A percentile compares a stretch with the other conserved stretches of the same genome.
Conservation (phyloP, 1,140 invertebrate species). For the Drosophila malerkotliana region DNA sequence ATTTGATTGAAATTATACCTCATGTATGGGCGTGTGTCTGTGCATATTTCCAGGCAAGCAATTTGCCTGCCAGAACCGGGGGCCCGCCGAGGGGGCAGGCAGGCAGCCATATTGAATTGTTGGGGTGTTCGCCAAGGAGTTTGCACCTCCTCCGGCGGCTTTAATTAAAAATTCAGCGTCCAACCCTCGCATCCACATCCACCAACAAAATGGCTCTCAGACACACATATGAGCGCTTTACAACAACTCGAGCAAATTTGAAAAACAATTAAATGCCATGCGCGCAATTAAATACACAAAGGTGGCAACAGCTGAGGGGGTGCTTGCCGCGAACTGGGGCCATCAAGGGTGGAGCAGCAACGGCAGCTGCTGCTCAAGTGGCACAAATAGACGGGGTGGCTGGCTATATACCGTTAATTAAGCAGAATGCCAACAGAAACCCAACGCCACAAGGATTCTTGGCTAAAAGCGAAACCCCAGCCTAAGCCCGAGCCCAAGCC, state of each 20-base stretch:
- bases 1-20: constrained; percentile 80
- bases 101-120: constrained; percentile 71
- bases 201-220: constrained; percentile 60
- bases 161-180: constrained; percentile 73
- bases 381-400: constrained; percentile 26
- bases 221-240: constrained; percentile 61
- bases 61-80: constrained; percentile 65
- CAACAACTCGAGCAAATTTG: constrained; percentile 81
- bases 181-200: constrained; percentile 58
- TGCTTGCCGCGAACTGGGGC: not conserved
- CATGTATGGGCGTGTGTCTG: constrained; percentile 7
- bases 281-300: constrained; percentile 82
- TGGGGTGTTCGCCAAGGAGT: constrained; percentile 49
- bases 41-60: constrained; percentile 51
- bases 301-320: constrained; percentile 65
- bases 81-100: constrained; percentile 7
- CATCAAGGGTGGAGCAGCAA: constrained; percentile 28
- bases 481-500: constrained; percentile 13
- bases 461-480: constrained; percentile 8
- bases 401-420: constrained; percentile 76
- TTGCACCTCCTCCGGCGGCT: constrained; percentile 64
- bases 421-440: constrained; percentile 60
- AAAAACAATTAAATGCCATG: constrained; percentile 83
- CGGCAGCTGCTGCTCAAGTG: constrained; percentile 66
- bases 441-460: constrained; percentile 35